phyloP scores from a whole-genome alignment of 1,140 invertebrate species.

The Macrobrachium nipponense region DNA sequence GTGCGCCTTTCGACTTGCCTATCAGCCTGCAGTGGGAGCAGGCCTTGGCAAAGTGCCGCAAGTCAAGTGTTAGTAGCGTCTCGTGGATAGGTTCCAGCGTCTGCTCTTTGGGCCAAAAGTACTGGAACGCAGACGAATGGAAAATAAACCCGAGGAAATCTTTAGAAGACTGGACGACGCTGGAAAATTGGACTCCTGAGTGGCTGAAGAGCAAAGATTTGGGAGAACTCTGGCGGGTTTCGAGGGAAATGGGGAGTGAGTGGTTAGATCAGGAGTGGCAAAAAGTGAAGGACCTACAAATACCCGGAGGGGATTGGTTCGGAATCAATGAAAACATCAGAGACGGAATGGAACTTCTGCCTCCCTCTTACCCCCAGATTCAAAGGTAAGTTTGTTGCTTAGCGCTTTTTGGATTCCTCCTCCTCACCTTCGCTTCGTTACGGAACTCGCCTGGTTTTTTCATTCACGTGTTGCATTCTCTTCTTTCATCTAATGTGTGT shows the following conservation, averaged over 20 bases:
- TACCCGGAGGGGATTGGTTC: slow-evolving; percentile 34
- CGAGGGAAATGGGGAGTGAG: slow-evolving; percentile 28
- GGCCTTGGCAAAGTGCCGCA: background rate
- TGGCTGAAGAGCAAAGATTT: slow-evolving; percentile 21
- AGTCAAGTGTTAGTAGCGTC: background rate
- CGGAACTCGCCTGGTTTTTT: no score
- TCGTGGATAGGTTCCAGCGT: slow-evolving; percentile 2
- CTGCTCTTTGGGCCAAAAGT: background rate
- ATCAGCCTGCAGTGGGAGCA: background rate
- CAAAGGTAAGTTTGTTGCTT: no score
- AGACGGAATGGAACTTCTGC: slow-evolving; percentile 11
- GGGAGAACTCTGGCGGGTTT: background rate
- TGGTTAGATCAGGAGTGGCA: slow-evolving; percentile 15
- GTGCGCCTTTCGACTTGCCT: background rate
- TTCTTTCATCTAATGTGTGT: no score
- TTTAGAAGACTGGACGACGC: slow-evolving; percentile 11
- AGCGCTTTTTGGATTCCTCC: no score
- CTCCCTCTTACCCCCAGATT: no score
- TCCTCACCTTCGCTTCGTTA: no score
- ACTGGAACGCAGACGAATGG: slow-evolving; percentile 1
- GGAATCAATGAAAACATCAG: slow-evolving; percentile 13
- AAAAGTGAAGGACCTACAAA: background rate
- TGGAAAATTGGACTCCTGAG: slow-evolving; percentile 26
- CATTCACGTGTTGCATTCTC: no score
- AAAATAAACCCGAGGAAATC: slow-evolving; percentile 20